Conservation (phyloP, 2,113 vertebrate species). For the Camelus bactrianus region DNA sequence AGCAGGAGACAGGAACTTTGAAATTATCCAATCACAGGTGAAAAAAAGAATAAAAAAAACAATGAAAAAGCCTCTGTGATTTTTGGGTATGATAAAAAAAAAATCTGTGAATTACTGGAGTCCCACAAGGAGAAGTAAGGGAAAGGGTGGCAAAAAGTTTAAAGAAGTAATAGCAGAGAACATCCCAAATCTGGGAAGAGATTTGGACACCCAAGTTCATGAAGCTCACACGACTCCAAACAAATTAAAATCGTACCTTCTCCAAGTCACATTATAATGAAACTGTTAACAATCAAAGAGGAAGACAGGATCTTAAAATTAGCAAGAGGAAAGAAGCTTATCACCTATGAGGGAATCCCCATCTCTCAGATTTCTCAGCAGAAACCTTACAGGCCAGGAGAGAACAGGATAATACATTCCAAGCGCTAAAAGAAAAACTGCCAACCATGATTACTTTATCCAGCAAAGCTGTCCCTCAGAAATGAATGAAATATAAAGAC, state of each 20-base stretch:
- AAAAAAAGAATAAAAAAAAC: neutral
- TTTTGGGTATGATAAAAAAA: conserved; percentile 19
- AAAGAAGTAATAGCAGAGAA: neutral
- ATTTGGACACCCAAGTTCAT: neutral
- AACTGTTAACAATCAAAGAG: neutral
- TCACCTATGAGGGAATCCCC: neutral
- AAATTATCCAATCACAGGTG: neutral
- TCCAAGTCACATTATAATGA: neutral
- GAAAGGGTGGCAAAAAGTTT: neutral
- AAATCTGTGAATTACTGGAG: neutral
- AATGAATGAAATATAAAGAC: neutral
- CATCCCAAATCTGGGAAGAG: neutral
- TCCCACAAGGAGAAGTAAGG: neutral
- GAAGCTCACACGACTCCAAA: neutral
- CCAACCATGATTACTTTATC: neutral
- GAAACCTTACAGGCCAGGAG: neutral
- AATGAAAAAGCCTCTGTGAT: neutral
- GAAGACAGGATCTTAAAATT: neutral
- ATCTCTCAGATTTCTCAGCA: neutral
- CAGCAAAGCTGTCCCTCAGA: neutral
- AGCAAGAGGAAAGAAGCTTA: neutral
- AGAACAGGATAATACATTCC: neutral
- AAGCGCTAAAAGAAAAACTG: neutral
- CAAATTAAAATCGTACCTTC: neutral
- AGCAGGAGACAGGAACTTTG: neutral